Percentiles rank a stretch among this genome's conserved stretches.
Evolutionary conservation across 2,888 invertebrate genomes (phyloP).

Genomic region (Drosophila emarginata): DNA sequence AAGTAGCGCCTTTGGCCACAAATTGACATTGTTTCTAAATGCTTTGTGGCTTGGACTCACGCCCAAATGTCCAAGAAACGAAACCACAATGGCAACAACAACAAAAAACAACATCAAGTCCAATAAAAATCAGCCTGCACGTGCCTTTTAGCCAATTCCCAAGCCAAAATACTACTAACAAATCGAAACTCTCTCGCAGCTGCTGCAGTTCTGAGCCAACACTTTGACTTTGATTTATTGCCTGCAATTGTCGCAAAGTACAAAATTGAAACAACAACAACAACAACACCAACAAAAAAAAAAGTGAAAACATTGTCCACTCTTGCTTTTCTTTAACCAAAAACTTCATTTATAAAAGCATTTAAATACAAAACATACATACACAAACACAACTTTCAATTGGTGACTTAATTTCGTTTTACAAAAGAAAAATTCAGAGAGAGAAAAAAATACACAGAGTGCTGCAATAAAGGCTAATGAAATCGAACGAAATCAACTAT

Average conservation of each 20-base stretch:
- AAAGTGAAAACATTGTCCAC: slow-evolving; percentile 70
- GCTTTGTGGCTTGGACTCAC: slow-evolving; percentile 15
- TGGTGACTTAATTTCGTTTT: slow-evolving; percentile 73
- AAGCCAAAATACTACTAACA: neutral
- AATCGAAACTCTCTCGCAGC: slow-evolving; percentile 27
- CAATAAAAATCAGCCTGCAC: neutral
- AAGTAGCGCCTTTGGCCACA: slow-evolving; percentile 28
- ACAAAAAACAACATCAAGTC: neutral
- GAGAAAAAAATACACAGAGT: slow-evolving; percentile 8
- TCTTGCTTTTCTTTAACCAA: slow-evolving; percentile 60
- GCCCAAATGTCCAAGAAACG: slow-evolving; percentile 8
- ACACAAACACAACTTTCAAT: slow-evolving; percentile 63
- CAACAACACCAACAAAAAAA: neutral
- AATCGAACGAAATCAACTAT: slow-evolving; percentile 60
- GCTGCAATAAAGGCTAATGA: slow-evolving; percentile 75
- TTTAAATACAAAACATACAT: neutral
- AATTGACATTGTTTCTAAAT: slow-evolving; percentile 46
- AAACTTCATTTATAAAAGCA: neutral
- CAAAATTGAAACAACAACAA: slow-evolving; percentile 3
- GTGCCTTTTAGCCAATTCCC: neutral
- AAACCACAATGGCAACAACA: neutral
- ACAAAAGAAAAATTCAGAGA: slow-evolving; percentile 42
- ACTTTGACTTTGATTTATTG: slow-evolving; percentile 59
- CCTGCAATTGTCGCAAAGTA: slow-evolving; percentile 51
- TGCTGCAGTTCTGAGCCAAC: slow-evolving; percentile 38